Evolutionary conservation across 2,797 vertebrate species (phyloP).

Genomic region (Malacoctenus gilli): DNA sequence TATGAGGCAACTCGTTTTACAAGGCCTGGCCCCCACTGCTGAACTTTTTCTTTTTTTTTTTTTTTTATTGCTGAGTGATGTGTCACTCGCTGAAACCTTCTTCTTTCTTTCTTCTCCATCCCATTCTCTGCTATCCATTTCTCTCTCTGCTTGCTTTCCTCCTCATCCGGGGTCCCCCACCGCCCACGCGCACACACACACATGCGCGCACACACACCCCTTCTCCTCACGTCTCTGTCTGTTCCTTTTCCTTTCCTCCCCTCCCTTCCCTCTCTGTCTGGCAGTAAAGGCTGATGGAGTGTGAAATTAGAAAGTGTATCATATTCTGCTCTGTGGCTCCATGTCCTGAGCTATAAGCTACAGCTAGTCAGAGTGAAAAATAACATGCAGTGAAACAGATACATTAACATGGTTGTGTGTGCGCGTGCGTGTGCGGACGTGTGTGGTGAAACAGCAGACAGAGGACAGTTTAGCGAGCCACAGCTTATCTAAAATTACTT

Average conservation of each 20-base stretch:
- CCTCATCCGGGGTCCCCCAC: slow-evolving; percentile 40
- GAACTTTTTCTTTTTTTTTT: slow-evolving; percentile 52
- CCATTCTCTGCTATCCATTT: slow-evolving; percentile 54
- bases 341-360: slow-evolving; percentile 79
- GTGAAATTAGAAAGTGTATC: slow-evolving; percentile 99
- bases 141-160: slow-evolving; percentile 52
- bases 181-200: too few relatives aligned
- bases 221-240: slow-evolving; percentile 45
- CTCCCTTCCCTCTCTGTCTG: slow-evolving; percentile 73
- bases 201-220: too few relatives aligned
- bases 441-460: slow-evolving; percentile 41
- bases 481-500: slow-evolving; percentile 75
- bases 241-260: slow-evolving; percentile 56
- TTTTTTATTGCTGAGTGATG: slow-evolving; percentile 50
- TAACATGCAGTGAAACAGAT: slow-evolving; percentile 79
- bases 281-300: slow-evolving; percentile 94
- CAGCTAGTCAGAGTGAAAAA: slow-evolving; percentile 79
- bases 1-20: slow-evolving; percentile 57
- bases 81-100: slow-evolving; percentile 45
- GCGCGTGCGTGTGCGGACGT: slow-evolving; percentile 1
- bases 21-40: slow-evolving; percentile 50
- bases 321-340: slow-evolving; percentile 85
- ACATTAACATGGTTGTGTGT: slow-evolving; percentile 69
- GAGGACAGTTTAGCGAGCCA: slow-evolving; percentile 64
- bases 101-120: slow-evolving; percentile 58